phyloP scores from a whole-genome alignment of 2,797 vertebrate species.

The Lerista edwardsae region DNA sequence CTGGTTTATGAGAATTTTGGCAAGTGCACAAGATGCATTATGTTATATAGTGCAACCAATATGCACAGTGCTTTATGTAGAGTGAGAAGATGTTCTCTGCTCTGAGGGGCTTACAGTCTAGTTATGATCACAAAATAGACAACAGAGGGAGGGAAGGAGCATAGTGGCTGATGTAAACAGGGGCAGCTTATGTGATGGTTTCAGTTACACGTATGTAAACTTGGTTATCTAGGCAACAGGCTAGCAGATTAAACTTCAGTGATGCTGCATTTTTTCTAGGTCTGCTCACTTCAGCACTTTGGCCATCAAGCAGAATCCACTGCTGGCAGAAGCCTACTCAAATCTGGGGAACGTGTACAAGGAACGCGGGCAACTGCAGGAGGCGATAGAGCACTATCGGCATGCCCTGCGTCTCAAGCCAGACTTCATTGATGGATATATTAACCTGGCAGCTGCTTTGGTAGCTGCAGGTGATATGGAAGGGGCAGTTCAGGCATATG shows the following conservation, averaged over 20 bases:
- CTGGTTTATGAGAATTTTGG: background rate
- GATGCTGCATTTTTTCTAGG: slow-evolving; percentile 73
- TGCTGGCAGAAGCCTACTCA: slow-evolving; percentile 97
- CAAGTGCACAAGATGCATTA: background rate
- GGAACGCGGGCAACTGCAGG: slow-evolving; percentile 96
- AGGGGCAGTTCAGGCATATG: slow-evolving; percentile 98
- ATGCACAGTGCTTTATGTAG: too few species aligned
- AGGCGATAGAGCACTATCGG: slow-evolving; percentile 98
- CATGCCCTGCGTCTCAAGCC: slow-evolving; percentile 96
- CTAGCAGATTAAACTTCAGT: background rate
- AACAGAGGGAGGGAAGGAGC: too few species aligned
- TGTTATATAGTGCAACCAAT: too few species aligned
- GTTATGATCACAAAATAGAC: too few species aligned
- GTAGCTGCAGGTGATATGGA: slow-evolving; percentile 99
- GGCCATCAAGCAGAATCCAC: slow-evolving; percentile 98
- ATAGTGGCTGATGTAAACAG: too few species aligned
- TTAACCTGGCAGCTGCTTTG: slow-evolving; percentile 96
- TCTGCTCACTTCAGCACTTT: slow-evolving; percentile 99
- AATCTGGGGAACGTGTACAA: slow-evolving; percentile 98
- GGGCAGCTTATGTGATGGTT: too few species aligned
- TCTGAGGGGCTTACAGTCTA: too few species aligned
- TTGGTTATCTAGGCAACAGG: too few species aligned
- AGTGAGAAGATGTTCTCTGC: too few species aligned
- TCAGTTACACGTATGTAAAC: too few species aligned
- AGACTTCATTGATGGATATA: slow-evolving; percentile 99